phyloP scores from a whole-genome alignment of 1,140 invertebrate genomes.

The Diorhabda elongata region DNA sequence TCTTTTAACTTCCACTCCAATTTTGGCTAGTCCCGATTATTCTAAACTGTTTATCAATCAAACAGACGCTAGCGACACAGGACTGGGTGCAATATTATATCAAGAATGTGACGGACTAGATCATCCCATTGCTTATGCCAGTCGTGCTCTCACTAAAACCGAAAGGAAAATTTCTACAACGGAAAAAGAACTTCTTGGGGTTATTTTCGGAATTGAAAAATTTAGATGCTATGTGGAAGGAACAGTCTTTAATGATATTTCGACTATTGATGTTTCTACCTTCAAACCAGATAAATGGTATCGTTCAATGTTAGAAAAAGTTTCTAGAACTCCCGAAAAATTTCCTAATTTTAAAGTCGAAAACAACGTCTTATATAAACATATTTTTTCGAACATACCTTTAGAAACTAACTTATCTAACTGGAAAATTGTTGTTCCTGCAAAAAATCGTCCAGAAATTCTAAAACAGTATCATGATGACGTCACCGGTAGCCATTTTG shows the following conservation, averaged over 20 bases:
- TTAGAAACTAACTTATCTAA: conserved; percentile 3
- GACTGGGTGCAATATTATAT: conserved; percentile 30
- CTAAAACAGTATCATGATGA: conserved; percentile 14
- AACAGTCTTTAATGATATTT: conserved; percentile 38
- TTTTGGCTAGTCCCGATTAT: conserved; percentile 23
- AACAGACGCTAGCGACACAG: conserved; percentile 32
- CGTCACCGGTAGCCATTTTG: conserved; percentile 13
- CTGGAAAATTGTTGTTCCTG: conserved; percentile 24
- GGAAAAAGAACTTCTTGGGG: conserved; percentile 50
- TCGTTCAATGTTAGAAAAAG: conserved; percentile 5
- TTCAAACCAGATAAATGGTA: conserved; percentile 20
- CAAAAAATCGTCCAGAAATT: conserved; percentile 14
- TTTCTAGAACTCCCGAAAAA: conserved; percentile 10
- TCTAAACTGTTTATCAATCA: conserved; percentile 16
- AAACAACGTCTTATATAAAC: conserved; percentile 10
- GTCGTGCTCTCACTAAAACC: conserved; percentile 36
- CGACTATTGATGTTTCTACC: conserved; percentile 1
- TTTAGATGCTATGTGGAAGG: conserved; percentile 47
- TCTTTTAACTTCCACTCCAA: conserved; percentile 7
- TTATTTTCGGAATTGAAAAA: conserved; percentile 47
- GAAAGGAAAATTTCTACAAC: conserved; percentile 48
- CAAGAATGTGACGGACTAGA: conserved; percentile 28
- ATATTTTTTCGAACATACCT: not conserved
- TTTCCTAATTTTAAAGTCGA: conserved; percentile 12
- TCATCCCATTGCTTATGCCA: conserved; percentile 33